Conservation (phyloP, 1,140 invertebrate species). For the Mizuhopecten yessoensis region DNA sequence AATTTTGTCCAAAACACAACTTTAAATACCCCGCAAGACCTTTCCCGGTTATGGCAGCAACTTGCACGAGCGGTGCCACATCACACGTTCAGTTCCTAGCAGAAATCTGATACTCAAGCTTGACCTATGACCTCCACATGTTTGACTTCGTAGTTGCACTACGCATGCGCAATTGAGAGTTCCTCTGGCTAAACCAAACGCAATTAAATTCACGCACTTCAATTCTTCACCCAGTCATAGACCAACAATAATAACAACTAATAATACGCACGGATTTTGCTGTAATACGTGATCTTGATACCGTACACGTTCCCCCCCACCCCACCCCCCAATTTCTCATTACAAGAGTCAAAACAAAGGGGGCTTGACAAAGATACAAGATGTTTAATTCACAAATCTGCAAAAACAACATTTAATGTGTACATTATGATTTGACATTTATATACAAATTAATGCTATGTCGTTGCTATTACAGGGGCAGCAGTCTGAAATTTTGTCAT, state of each 20-base stretch:
- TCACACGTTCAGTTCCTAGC: conserved; percentile 3
- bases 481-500: no score
- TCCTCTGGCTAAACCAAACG: background rate
- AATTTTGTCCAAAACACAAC: background rate
- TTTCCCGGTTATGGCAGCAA: background rate
- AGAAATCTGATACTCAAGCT: conserved; percentile 20
- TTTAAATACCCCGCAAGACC: background rate
- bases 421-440: no score
- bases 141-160: conserved; percentile 27
- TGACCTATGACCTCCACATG: conserved; percentile 36
- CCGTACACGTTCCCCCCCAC: no score
- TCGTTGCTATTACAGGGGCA: no score
- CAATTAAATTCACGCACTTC: background rate
- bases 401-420: no score
- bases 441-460: no score
- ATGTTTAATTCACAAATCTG: no score
- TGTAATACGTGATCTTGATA: background rate
- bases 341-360: no score
- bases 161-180: background rate
- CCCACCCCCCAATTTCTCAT: no score
- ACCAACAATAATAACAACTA: background rate
- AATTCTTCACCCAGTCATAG: background rate
- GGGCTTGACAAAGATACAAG: no score
- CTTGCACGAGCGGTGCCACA: conserved; percentile 30
- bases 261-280: no score